Evolutionary conservation across 2,113 vertebrate genomes (phyloP).

Genomic region (Limnothrissa miodon): DNA sequence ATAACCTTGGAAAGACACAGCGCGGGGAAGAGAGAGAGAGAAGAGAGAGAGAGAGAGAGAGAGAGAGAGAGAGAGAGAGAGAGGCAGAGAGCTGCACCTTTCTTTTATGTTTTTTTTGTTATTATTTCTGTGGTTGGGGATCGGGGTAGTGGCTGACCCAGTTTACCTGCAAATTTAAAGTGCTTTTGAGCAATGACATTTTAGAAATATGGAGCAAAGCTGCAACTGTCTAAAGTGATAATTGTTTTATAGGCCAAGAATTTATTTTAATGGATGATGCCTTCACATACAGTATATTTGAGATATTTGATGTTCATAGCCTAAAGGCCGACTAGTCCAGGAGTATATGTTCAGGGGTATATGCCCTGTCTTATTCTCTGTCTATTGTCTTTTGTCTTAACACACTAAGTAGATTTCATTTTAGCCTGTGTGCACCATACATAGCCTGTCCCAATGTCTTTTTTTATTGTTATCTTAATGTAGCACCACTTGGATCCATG

Average conservation of each 20-base stretch:
- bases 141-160: not conserved
- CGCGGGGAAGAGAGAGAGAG: not conserved
- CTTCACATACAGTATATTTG: not conserved
- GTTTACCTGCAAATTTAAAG: not conserved
- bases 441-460: too few species aligned
- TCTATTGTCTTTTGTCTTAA: too few species aligned
- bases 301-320: not conserved
- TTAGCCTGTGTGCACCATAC: too few species aligned
- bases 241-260: not conserved
- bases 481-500: too few species aligned
- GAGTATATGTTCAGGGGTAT: too few species aligned
- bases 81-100: not conserved
- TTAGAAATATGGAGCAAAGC: not conserved
- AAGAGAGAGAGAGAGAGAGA: not conserved
- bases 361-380: too few species aligned
- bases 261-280: not conserved
- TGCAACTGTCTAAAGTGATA: not conserved
- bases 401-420: too few species aligned
- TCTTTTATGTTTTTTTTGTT: not conserved
- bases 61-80: not conserved
- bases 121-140: not conserved
- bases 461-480: too few species aligned
- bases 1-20: constrained; percentile 25
- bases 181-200: not conserved
- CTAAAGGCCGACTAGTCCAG: not conserved